Conservation (phyloP, 2,113 vertebrate genomes). For the Xenopus borealis region DNA sequence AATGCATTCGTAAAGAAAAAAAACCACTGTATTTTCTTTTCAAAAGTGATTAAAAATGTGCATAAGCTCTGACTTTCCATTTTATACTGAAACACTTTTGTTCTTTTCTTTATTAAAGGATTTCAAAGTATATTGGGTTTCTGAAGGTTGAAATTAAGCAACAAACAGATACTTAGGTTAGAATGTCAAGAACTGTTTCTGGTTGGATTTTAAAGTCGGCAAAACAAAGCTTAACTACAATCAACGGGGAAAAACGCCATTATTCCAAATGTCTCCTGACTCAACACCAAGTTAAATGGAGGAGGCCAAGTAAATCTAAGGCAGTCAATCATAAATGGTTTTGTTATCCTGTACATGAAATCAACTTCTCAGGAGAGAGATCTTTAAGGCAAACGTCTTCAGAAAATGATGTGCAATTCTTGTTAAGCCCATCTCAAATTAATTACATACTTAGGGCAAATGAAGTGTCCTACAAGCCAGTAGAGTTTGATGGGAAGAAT, state of each 20-base stretch:
- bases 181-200: conserved; percentile 65
- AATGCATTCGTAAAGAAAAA: no score
- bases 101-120: conserved; percentile 45
- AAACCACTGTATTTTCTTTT: no score
- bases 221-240: conserved; percentile 50
- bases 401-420: conserved; percentile 73
- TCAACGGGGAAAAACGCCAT: conserved; percentile 52
- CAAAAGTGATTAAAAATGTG: no score
- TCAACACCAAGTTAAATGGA: conserved; percentile 54
- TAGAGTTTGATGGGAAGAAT: conserved; percentile 65
- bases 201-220: conserved; percentile 63
- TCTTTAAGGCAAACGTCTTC: conserved; percentile 68
- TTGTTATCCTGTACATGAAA: conserved; percentile 16
- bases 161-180: conserved; percentile 45
- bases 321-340: conserved; percentile 16
- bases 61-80: no score
- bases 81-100: no score
- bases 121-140: conserved; percentile 16
- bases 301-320: conserved; percentile 9
- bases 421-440: conserved; percentile 73
- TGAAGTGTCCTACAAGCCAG: conserved; percentile 71
- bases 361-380: conserved; percentile 42
- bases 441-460: conserved; percentile 74
- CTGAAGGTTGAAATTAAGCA: conserved; percentile 25
- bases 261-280: conserved; percentile 57